Evolutionary conservation across 2,797 vertebrate species (phyloP).

Genomic region (Clarias platycephalus): DNA sequence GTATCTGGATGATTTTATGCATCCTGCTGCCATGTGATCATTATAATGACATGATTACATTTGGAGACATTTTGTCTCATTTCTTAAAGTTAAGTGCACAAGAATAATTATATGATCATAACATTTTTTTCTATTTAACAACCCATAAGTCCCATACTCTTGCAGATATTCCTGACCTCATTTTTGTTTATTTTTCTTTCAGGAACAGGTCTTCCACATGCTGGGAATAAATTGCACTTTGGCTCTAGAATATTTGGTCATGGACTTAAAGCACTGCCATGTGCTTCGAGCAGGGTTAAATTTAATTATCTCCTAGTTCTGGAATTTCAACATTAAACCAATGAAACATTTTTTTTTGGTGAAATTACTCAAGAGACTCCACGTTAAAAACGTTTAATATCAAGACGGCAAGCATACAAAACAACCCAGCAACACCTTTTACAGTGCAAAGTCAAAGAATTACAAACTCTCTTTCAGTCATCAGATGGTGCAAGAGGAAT

Average conservation of each 20-base stretch:
- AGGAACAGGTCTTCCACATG: not conserved
- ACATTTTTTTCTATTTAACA: not conserved
- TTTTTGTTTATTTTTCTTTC: not conserved
- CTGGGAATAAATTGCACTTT: not conserved
- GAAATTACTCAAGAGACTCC: not conserved
- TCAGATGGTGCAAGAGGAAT: slow-evolving; percentile 65
- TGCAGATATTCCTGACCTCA: not conserved
- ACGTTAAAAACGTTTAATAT: slow-evolving; percentile 67
- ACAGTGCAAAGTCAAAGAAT: slow-evolving; percentile 80
- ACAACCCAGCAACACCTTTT: slow-evolving; percentile 70
- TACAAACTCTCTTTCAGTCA: slow-evolving; percentile 60
- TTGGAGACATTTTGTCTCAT: not conserved
- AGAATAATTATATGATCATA: no score
- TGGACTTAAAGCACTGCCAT: not conserved
- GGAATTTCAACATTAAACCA: not conserved
- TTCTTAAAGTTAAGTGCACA: not conserved
- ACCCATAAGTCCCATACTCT: not conserved
- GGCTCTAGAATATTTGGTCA: not conserved
- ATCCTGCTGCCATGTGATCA: not conserved
- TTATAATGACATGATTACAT: no score
- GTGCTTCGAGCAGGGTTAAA: not conserved
- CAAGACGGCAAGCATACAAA: slow-evolving; percentile 79
- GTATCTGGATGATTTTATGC: not conserved
- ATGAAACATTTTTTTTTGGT: not conserved
- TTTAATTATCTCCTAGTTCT: not conserved